A percentile compares a stretch with the other conserved stretches of the same genome.
phyloP scores from a whole-genome alignment of 2,113 vertebrate species.

The Parotia lawesii region DNA sequence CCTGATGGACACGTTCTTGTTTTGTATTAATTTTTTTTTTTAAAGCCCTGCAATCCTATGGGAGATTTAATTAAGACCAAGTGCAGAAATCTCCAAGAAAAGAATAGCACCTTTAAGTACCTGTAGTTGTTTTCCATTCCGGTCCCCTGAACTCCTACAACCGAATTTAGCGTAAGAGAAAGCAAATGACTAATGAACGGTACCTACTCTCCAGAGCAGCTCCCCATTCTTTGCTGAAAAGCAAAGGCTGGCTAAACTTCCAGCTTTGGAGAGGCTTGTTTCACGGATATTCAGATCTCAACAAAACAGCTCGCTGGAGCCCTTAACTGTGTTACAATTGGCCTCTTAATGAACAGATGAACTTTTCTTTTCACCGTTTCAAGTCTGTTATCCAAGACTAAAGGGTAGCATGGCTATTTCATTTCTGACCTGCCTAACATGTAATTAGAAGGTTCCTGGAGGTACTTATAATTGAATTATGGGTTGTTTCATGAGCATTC shows the following conservation, averaged over 20 bases:
- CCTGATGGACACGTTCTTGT: slow-evolving; percentile 53
- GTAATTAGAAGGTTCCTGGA: slow-evolving; percentile 67
- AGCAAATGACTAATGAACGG: slow-evolving; percentile 1
- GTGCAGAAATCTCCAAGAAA: not conserved
- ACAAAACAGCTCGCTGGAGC: slow-evolving; percentile 36
- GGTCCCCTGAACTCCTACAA: not conserved
- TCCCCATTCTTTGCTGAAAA: slow-evolving; percentile 23
- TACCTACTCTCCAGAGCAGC: not conserved
- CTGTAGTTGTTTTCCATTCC: not conserved
- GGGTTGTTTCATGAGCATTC: slow-evolving; percentile 49
- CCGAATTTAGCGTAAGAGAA: not conserved
- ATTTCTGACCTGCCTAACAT: slow-evolving; percentile 60
- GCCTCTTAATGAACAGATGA: slow-evolving; percentile 56
- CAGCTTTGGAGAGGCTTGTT: slow-evolving; percentile 23
- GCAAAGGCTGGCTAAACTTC: not conserved
- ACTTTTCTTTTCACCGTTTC: slow-evolving; percentile 62
- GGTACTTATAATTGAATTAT: slow-evolving; percentile 70
- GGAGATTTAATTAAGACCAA: slow-evolving; percentile 58
- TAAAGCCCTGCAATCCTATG: not conserved
- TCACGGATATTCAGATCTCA: slow-evolving; percentile 19
- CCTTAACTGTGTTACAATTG: slow-evolving; percentile 26
- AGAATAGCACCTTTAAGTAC: slow-evolving; percentile 13
- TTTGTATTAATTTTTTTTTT: slow-evolving; percentile 16
- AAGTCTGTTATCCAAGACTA: slow-evolving; percentile 52
- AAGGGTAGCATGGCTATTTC: slow-evolving; percentile 56